A percentile compares a stretch with the other conserved stretches of the same genome.
phyloP scores from a whole-genome alignment of 2,888 invertebrate species.

The Ennomos erosarius region DNA sequence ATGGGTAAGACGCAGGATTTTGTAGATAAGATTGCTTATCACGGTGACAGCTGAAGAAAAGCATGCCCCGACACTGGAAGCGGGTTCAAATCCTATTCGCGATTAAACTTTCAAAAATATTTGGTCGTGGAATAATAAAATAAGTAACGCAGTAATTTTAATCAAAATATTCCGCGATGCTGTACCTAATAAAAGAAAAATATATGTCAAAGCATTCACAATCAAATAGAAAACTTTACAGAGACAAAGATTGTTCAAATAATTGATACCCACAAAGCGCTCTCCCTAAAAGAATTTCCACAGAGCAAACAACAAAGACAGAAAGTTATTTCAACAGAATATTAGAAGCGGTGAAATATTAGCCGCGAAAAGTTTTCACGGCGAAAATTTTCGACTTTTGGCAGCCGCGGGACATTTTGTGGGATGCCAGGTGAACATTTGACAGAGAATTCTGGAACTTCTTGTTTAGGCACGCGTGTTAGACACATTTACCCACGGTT shows the following conservation, averaged over 20 bases:
- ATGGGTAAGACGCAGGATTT: too few relatives aligned
- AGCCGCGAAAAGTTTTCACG: slow-evolving; percentile 66
- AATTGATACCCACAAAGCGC: slow-evolving; percentile 62
- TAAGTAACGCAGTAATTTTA: too few relatives aligned
- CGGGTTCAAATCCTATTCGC: too few relatives aligned
- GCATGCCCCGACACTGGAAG: too few relatives aligned
- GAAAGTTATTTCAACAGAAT: slow-evolving; percentile 44
- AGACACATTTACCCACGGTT: slow-evolving; percentile 16
- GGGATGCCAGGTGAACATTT: slow-evolving; percentile 70
- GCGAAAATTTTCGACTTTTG: slow-evolving; percentile 60
- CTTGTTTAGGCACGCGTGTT: slow-evolving; percentile 37
- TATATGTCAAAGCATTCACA: slow-evolving; percentile 52
- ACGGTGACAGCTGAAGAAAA: too few relatives aligned
- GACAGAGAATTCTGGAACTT: slow-evolving; percentile 58
- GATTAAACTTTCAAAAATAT: too few relatives aligned
- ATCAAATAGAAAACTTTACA: slow-evolving; percentile 38
- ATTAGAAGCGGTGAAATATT: slow-evolving; percentile 70
- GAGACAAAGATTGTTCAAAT: slow-evolving; percentile 56
- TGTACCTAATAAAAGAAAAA: too few relatives aligned
- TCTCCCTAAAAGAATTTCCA: slow-evolving; percentile 59
- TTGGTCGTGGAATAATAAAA: too few relatives aligned
- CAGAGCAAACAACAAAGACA: slow-evolving; percentile 70
- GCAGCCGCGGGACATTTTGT: slow-evolving; percentile 71
- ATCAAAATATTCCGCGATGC: too few relatives aligned
- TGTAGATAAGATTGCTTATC: too few relatives aligned